Conservation (phyloP, 2,113 vertebrate genomes). For the Numida meleagris region DNA sequence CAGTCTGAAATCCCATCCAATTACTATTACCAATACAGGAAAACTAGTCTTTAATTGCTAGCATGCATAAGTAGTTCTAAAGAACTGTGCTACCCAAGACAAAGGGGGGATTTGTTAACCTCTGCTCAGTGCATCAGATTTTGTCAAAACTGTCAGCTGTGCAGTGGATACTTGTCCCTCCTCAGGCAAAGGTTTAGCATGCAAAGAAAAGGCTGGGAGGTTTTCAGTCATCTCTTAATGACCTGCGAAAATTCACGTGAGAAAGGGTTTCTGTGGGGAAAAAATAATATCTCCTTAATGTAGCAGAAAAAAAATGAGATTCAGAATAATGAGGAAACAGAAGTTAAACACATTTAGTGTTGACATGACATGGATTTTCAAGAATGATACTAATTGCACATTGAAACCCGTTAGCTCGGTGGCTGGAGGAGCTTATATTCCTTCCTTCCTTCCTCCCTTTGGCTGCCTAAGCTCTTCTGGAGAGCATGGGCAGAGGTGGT, state of each 20-base stretch:
- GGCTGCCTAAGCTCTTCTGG: neutral
- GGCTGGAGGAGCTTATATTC: conserved; percentile 47
- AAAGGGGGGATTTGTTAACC: neutral
- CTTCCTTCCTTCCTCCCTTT: conserved; percentile 58
- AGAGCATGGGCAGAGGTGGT: neutral
- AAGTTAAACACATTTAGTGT: conserved; percentile 50
- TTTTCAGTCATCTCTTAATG: conserved; percentile 40
- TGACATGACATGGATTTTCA: conserved; percentile 43
- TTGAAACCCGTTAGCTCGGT: conserved; percentile 38
- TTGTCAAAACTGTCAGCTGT: conserved; percentile 8
- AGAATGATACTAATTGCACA: conserved; percentile 54
- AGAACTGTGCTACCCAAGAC: neutral
- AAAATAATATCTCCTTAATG: neutral
- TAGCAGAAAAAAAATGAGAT: neutral
- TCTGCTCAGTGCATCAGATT: neutral
- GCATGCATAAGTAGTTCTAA: neutral
- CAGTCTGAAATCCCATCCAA: neutral
- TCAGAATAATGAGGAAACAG: conserved; percentile 56
- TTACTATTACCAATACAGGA: neutral
- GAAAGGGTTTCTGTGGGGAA: accelerated
- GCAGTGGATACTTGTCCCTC: conserved; percentile 4
- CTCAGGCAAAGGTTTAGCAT: neutral
- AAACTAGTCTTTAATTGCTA: neutral
- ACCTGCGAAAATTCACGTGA: neutral
- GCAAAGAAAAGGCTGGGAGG: neutral